Base-by-base conservation (phyloP, 1,140 invertebrate species). In the Asobara japonica region DNA sequence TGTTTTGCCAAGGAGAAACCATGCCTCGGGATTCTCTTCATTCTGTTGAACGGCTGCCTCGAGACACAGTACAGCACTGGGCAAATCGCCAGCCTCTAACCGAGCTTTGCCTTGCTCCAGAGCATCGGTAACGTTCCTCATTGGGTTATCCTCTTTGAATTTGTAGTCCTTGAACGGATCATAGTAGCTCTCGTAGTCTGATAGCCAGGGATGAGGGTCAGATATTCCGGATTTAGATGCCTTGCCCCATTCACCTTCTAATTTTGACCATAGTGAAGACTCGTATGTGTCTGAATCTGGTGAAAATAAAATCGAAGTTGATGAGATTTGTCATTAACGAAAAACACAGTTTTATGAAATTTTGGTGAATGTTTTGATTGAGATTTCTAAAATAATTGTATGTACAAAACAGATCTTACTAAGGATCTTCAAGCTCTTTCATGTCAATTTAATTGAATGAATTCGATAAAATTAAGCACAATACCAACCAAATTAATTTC, bases 41-140 rank as follows among this genome's bases (percentile, higher is more conserved):
- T 96, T 89, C 83, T 97, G 93, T 83, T 97, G 93, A 6, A 93
- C 95, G 41, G 97, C 97, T 68, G 96, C 95, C 89, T 99, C 98
- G 88, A 99, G 99, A 79, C 97, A 94, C 3, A 99, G 87, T 0
- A 99, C 97, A 25, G 98, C 98, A 77, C 96, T 95, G 16, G 97
- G 95, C 69, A 99, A 91, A 88, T 99, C 97, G 25, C 97, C 97
- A 74, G 91, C 90, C 80, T 91, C 90, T 65, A 98, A 85, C 80
- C 93, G 93, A 78, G 92, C 89, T 80, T 96, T 92, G 0, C 97
- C 98, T 79, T 96, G 93, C 83, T 94, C 92, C 69, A 98, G 91
- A 13, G 96, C 93, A 88, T 97, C 92, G n/a, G 90, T 87, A 78
- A 94, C 88, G 78, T 95, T 91, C 65, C 90, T 88, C 91, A 97